Evolutionary conservation across 2,797 vertebrate species (phyloP), one percentile per base, ranked within the genome.

Genomic region (Coranthus polyacanthus): DNA sequence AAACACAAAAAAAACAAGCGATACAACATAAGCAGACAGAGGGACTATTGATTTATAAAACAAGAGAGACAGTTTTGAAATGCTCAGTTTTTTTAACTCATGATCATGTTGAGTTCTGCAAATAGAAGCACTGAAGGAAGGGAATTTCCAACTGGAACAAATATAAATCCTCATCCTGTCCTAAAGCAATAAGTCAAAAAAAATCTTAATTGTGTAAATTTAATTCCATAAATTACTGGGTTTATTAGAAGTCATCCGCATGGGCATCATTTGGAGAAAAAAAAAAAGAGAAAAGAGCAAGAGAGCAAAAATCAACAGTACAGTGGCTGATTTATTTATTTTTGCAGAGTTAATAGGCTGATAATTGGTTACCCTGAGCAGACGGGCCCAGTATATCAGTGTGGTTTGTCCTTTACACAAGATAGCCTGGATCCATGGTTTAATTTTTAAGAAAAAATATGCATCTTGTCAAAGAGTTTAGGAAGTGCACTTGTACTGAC

Each of bases 1-100:
- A 16, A n/a, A 26, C n/a, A n/a, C n/a, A n/a, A n/a, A n/a, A n/a
- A n/a, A n/a, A n/a, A n/a, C n/a, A n/a, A n/a, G n/a, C n/a, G 54
- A 53, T 42, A 17, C 12, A 61, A 57, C 6, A 43, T 59, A 1
- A 42, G 42, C 6, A 81, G 43, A 88, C 88, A 87, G 55, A 79
- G 39, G 65, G 37, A 1, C 72, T 67, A 82, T 88, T 90, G 76
- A 83, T 75, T 45, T 52, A 6, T 47, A 60, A 73, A n/a, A 75
- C 58, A 85, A 71, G 52, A 62, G 37, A 60, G 51, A 66, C 7
- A 2, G 67, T 71, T 76, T 64, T 73, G 12, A 82, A 68, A 79
- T 68, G 50, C 5, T 69, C 59, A 3, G 6, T 73, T 72, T 75
- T n/a, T 73, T 49, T 67, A 81, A 84, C 86, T 73, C 88, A 79